Conservation (phyloP, 2,888 invertebrate genomes). For the Drosophila formosana region DNA sequence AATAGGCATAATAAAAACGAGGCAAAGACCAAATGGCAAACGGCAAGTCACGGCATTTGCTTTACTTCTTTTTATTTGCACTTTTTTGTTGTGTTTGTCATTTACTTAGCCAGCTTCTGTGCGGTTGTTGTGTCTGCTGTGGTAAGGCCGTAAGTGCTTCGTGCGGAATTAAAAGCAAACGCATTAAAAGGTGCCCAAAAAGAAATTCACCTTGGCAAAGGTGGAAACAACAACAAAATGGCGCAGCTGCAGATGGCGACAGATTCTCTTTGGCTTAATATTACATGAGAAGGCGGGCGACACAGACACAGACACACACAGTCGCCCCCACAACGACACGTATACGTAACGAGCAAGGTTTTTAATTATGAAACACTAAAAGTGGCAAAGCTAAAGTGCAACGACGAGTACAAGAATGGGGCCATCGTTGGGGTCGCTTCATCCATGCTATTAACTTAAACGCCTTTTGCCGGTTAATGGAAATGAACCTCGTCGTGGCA, state of each 20-base stretch:
- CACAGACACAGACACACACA: slow-evolving; percentile 16
- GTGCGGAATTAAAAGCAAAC: slow-evolving; percentile 77
- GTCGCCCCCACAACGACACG: slow-evolving; percentile 12
- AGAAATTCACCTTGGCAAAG: slow-evolving; percentile 75
- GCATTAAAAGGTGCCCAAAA: slow-evolving; percentile 79
- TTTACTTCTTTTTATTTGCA: background rate
- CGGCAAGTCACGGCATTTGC: slow-evolving; percentile 69
- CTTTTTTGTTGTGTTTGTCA: background rate
- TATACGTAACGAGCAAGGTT: slow-evolving; percentile 75
- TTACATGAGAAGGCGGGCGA: slow-evolving; percentile 52
- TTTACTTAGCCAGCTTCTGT: slow-evolving; percentile 25
- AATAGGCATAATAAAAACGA: slow-evolving; percentile 78
- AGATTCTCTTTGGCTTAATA: slow-evolving; percentile 57
- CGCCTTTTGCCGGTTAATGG: slow-evolving; percentile 83
- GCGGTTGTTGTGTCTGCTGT: slow-evolving; percentile 31
- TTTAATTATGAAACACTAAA: slow-evolving; percentile 85
- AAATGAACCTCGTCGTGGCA: slow-evolving; percentile 76
- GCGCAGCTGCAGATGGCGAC: slow-evolving; percentile 74
- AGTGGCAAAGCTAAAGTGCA: slow-evolving; percentile 82
- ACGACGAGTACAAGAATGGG: slow-evolving; percentile 52
- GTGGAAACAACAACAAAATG: slow-evolving; percentile 55
- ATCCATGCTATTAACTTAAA: slow-evolving; percentile 83
- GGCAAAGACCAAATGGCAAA: slow-evolving; percentile 65
- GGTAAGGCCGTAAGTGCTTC: slow-evolving; percentile 71
- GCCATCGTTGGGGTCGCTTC: slow-evolving; percentile 45